Evolutionary conservation across 2,113 vertebrate genomes (phyloP).

Genomic region (Kryptolebias marmoratus): DNA sequence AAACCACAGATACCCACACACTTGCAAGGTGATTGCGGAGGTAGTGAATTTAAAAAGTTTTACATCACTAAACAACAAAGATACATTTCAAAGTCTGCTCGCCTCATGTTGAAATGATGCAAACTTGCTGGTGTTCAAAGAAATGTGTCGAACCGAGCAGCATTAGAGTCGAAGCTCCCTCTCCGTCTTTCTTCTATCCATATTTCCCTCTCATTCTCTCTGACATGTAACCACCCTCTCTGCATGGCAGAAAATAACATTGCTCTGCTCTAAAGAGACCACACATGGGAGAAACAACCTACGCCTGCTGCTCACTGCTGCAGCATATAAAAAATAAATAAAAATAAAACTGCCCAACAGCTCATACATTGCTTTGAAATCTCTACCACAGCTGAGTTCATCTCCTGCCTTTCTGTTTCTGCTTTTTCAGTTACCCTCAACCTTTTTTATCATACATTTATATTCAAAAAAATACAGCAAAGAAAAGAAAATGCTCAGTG

Average conservation of each 20-base stretch:
- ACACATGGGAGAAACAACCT: constrained; percentile 74
- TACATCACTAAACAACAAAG: constrained; percentile 52
- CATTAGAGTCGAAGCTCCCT: constrained; percentile 58
- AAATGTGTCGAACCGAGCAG: constrained; percentile 67
- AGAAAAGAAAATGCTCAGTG: constrained; percentile 40
- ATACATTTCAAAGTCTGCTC: constrained; percentile 65
- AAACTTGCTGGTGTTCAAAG: constrained; percentile 62
- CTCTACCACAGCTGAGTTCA: constrained; percentile 45
- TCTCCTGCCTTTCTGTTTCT: constrained; percentile 36
- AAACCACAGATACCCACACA: constrained; percentile 56
- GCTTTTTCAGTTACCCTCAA: constrained; percentile 40
- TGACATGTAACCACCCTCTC: constrained; percentile 70
- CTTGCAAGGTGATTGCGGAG: constrained; percentile 53
- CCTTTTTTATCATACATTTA: constrained; percentile 43
- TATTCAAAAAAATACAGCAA: constrained; percentile 47
- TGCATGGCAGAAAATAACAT: constrained; percentile 73
- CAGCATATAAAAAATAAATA: constrained; percentile 53
- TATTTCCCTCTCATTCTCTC: constrained; percentile 62
- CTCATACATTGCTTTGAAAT: constrained; percentile 63
- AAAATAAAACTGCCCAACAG: constrained; percentile 57
- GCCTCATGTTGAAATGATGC: constrained; percentile 67
- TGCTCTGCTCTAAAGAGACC: constrained; percentile 67
- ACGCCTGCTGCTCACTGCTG: constrained; percentile 73
- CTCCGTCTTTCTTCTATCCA: constrained; percentile 59
- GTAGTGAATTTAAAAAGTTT: constrained; percentile 51